Base-by-base conservation (phyloP, 64 coral and sea anemone genomes). In the Actinia tenebrosa region DNA sequence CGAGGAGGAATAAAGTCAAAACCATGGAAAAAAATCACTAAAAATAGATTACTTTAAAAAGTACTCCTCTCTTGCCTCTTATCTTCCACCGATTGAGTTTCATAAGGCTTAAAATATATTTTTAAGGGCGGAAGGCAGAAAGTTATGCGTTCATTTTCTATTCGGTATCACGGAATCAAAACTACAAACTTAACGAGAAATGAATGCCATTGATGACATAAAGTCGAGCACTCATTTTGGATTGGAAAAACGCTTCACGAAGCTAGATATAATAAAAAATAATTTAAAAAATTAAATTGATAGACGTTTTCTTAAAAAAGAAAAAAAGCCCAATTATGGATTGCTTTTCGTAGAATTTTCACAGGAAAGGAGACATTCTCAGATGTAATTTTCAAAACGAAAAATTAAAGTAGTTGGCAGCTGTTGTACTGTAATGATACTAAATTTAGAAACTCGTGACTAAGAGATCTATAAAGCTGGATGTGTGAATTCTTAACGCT, bases 401-500 rank as follows among this genome's bases (percentile, higher is more conserved):
- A 75, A 75, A 72, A 72, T 27, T 72, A 72, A 30, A 75, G 25
- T 25, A 75, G 13, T 75, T 9, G n/a, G 22, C 69, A 75, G 69
- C 69, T 30, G 69, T 42, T 1, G 69, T 75, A 1, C 10, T 75
- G 7, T 43, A 7, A 30, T 15, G 69, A 15, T 42, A 3, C 69
- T 75, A 75, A 75, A 75, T 75, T 75, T 43, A 75, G 69, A 75
- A 75, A 75, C 69, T 75, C 5, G 26, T 75, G 13, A 16, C n/a
- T 30, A 75, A 75, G 69, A 30, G n/a, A 42, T 42, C 7, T 37
- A 75, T 27, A 75, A 75, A 75, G 27, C 69, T 75, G 22, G 69
- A 75, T 75, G 69, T 26, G 37, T 42, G 23, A 42, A 8, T 75
- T 69, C 19, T 69, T 69, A 23, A 69, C 64, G 22, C 64, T 25